phyloP scores from a whole-genome alignment of 92 coral and sea anemone species.

The Epizoanthus rinbou region DNA sequence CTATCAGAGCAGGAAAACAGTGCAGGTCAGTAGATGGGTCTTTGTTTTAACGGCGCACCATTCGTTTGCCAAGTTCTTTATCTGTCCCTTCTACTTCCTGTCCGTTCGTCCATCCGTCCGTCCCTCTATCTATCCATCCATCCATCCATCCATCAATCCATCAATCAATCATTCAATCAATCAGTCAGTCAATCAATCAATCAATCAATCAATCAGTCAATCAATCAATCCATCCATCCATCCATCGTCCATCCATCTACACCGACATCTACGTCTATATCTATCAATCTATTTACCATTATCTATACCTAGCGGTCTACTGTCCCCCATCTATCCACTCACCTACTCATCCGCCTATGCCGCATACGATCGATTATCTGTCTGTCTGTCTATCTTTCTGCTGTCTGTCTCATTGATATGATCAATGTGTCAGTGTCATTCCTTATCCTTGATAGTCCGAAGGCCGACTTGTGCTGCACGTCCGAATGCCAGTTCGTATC shows the following conservation, averaged over 20 bases:
- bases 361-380: neutral
- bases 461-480: constrained; percentile 84
- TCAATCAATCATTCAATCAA: too few species aligned
- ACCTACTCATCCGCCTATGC: neutral
- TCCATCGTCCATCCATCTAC: neutral
- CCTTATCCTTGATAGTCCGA: constrained; percentile 54
- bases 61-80: neutral
- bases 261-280: neutral
- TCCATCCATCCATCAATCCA: too few species aligned
- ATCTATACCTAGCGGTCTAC: neutral
- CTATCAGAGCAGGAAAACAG: constrained; percentile 64
- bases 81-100: too few species aligned
- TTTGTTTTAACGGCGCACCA: neutral
- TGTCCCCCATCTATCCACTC: neutral
- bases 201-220: too few species aligned
- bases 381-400: neutral
- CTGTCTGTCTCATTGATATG: neutral
- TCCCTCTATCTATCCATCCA: too few species aligned
- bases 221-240: neutral
- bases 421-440: neutral
- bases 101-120: too few species aligned
- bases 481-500: constrained; percentile 69
- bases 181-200: too few species aligned
- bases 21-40: constrained; percentile 71
- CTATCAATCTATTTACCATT: neutral